These are phyloP conservation scores for Netelia virgata DNA, from an alignment of 2,888 invertebrate species.

Conservation along the genomic window DNA sequence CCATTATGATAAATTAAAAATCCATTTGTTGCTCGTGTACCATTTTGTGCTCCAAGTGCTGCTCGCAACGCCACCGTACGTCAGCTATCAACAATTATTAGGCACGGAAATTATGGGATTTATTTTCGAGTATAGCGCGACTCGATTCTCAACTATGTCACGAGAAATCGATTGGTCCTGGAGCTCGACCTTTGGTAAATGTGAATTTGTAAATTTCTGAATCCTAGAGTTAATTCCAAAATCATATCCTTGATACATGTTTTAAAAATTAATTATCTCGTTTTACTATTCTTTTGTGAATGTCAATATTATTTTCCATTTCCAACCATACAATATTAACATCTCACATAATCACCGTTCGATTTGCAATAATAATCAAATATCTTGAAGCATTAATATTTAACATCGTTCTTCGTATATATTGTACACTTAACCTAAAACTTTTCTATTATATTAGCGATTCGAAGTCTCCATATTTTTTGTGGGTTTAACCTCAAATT, in stretches of 20 bases:
- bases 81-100: background rate
- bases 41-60: slow-evolving; percentile 5
- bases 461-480: background rate
- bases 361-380: background rate
- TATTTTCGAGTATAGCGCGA: too few species aligned
- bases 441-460: background rate
- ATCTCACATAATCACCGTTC: too few species aligned
- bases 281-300: too few species aligned
- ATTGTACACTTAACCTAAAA: slow-evolving; percentile 22
- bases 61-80: background rate
- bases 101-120: background rate
- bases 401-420: background rate
- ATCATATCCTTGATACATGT: too few species aligned
- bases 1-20: slow-evolving; percentile 27
- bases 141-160: too few species aligned
- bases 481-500: slow-evolving; percentile 27
- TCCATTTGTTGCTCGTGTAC: slow-evolving; percentile 22
- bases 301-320: too few species aligned
- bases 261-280: too few species aligned
- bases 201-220: too few species aligned
- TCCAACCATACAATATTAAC: too few species aligned
- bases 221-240: too few species aligned
- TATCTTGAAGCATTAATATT: background rate
- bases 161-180: too few species aligned
- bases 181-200: too few species aligned